Conservation (phyloP, 2,888 invertebrate genomes). For the Diplolepis rosae region DNA sequence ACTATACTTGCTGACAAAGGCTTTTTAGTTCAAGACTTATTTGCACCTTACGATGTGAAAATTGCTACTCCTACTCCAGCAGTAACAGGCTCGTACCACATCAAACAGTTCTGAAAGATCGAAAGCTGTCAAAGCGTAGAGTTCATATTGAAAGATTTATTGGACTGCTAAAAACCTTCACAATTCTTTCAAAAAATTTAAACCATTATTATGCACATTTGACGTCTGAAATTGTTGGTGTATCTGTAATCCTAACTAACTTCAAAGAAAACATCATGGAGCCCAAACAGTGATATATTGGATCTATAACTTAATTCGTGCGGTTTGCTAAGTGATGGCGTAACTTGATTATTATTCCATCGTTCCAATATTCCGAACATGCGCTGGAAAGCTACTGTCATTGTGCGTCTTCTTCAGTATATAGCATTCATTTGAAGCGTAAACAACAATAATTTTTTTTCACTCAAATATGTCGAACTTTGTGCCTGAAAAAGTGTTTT, state of each 20-base stretch:
- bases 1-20: slow-evolving; percentile 52
- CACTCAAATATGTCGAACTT: too few relatives aligned
- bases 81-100: slow-evolving; percentile 37
- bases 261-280: slow-evolving; percentile 39
- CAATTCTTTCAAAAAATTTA: slow-evolving; percentile 37
- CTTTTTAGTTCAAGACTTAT: slow-evolving; percentile 52
- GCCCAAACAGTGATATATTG: too few relatives aligned
- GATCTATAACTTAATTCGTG: too few relatives aligned
- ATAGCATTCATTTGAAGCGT: too few relatives aligned
- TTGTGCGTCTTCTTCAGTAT: too few relatives aligned
- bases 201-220: slow-evolving; percentile 27
- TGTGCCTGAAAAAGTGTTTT: too few relatives aligned
- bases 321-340: too few relatives aligned
- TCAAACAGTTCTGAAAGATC: slow-evolving; percentile 40
- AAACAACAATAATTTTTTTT: too few relatives aligned
- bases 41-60: slow-evolving; percentile 43
- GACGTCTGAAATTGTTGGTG: slow-evolving; percentile 38
- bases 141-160: slow-evolving; percentile 48
- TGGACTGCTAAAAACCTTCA: slow-evolving; percentile 43
- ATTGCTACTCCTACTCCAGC: slow-evolving; percentile 45
- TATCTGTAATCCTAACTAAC: slow-evolving; percentile 47
- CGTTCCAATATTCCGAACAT: too few relatives aligned
- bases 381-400: too few relatives aligned
- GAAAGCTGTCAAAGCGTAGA: slow-evolving; percentile 43
- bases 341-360: too few relatives aligned